phyloP scores from a whole-genome alignment of 1,140 invertebrate genomes.

The Achroia grisella region DNA sequence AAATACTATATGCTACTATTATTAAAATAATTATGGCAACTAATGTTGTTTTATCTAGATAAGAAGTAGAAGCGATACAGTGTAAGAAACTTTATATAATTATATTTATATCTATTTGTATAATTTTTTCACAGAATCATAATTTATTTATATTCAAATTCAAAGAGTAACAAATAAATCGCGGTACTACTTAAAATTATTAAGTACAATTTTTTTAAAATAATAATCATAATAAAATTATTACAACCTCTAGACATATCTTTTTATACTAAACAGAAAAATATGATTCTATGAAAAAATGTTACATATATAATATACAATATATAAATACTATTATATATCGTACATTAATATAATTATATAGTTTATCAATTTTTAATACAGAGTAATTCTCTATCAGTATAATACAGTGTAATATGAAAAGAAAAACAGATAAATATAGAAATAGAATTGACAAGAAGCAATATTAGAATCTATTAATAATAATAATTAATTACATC shows the following conservation, averaged over 20 bases:
- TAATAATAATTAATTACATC: conserved; percentile 12
- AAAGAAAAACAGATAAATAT: too few relatives aligned
- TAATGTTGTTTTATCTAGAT: conserved; percentile 35
- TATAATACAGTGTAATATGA: too few relatives aligned
- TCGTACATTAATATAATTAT: too few relatives aligned
- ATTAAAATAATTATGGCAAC: conserved; percentile 40
- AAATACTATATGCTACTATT: conserved; percentile 33
- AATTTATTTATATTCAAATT: too few relatives aligned
- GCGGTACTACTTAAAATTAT: conserved; percentile 10
- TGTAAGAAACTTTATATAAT: too few relatives aligned
- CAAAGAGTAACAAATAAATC: too few relatives aligned
- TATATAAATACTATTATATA: too few relatives aligned
- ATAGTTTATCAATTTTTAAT: too few relatives aligned
- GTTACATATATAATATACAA: conserved; percentile 8
- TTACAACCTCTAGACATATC: not conserved
- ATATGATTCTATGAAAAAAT: conserved; percentile 39
- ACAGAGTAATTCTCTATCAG: too few relatives aligned
- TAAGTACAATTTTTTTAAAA: conserved; percentile 18
- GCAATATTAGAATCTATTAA: too few relatives aligned
- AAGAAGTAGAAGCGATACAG: conserved; percentile 52
- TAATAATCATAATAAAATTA: not conserved
- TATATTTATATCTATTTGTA: not conserved
- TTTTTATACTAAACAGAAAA: not conserved
- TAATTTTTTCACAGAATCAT: not conserved
- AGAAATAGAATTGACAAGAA: too few relatives aligned